Conservation (phyloP, 1,140 invertebrate species). For the Scaptomyza pallida region DNA sequence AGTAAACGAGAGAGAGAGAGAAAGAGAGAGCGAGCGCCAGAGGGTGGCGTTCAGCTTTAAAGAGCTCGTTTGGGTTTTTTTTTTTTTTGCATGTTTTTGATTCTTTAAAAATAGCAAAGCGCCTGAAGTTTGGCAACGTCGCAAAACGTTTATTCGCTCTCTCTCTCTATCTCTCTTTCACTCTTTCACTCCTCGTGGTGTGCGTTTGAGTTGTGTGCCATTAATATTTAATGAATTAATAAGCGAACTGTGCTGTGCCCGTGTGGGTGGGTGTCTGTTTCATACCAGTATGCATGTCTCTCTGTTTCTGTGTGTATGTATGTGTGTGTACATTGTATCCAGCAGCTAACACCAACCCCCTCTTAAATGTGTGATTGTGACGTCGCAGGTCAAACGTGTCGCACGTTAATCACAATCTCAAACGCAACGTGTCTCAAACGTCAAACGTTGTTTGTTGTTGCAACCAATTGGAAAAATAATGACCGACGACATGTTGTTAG, state of each 20-base stretch:
- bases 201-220: constrained; percentile 30
- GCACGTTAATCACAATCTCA: constrained; percentile 62
- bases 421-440: constrained; percentile 22
- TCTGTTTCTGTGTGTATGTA: too few relatives aligned
- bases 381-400: constrained; percentile 61
- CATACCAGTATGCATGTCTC: not conserved
- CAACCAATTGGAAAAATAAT: constrained; percentile 34
- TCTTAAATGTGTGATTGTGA: constrained; percentile 18
- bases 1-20: not conserved
- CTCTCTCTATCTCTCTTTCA: not conserved
- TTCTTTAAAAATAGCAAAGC: constrained; percentile 47
- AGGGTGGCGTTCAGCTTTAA: constrained; percentile 18
- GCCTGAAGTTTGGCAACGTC: constrained; percentile 61
- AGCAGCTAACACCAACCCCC: not conserved
- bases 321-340: not conserved
- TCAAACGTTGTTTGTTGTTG: constrained; percentile 17
- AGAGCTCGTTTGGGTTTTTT: too few relatives aligned
- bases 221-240: constrained; percentile 78
- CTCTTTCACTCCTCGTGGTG: not conserved
- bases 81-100: constrained; percentile 31
- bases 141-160: constrained; percentile 1
- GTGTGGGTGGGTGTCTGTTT: constrained; percentile 33
- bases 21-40: not conserved
- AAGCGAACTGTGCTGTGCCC: constrained; percentile 37
- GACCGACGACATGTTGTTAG: constrained; percentile 10